phyloP scores from a whole-genome alignment of 2,113 vertebrate genomes.

The Zosterops hypoxanthus region DNA sequence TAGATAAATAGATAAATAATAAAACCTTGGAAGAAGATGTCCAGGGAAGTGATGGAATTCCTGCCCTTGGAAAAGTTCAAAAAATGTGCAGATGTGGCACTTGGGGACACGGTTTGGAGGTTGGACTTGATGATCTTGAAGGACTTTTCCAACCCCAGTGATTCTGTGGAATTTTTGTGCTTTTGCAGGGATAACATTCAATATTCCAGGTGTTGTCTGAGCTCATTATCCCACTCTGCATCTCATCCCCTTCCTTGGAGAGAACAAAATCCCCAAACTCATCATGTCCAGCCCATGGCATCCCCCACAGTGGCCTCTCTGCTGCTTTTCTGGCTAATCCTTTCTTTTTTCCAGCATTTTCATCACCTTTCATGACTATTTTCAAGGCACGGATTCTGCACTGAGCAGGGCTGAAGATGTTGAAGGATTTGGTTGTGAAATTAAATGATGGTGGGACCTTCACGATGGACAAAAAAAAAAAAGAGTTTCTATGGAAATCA shows the following conservation, averaged over 20 bases:
- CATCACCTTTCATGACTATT: background rate
- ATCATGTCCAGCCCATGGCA: fast-evolving
- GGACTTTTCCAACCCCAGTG: background rate
- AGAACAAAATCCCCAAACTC: background rate
- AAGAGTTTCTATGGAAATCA: background rate
- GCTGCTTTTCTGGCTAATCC: background rate
- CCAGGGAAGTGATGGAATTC: background rate
- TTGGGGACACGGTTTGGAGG: background rate
- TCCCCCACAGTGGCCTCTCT: background rate
- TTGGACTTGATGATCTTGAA: background rate
- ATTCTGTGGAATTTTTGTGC: background rate
- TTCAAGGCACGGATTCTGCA: background rate
- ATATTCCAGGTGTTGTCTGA: background rate
- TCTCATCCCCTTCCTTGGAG: background rate
- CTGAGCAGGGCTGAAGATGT: background rate
- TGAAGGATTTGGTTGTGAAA: background rate
- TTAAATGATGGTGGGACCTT: background rate
- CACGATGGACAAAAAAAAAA: too few relatives aligned
- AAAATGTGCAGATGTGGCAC: background rate
- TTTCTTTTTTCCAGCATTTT: background rate
- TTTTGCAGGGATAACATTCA: background rate
- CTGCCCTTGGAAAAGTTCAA: background rate
- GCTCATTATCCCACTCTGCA: background rate
- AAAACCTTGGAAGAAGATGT: too few relatives aligned
- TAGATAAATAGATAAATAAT: too few relatives aligned